Conservation (phyloP, 2,113 vertebrate genomes). For the Marcusenius ussheri region DNA sequence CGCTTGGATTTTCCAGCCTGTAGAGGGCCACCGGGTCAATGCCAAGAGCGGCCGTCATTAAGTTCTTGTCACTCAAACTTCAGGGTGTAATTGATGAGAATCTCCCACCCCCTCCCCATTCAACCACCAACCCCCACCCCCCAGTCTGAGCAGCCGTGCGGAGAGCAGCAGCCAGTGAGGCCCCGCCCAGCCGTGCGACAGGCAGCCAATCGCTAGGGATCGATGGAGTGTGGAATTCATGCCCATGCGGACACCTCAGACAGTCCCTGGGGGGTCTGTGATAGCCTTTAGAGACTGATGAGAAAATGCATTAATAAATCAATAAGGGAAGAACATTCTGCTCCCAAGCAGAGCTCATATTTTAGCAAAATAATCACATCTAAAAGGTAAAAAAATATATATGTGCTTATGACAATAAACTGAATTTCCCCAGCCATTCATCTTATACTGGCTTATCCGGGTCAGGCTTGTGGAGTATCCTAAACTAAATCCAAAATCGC, state of each 20-base stretch:
- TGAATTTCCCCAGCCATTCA: background rate
- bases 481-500: background rate
- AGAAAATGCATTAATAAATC: slow-evolving; percentile 29
- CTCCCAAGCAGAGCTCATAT: background rate
- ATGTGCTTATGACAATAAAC: background rate
- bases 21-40: slow-evolving; percentile 55
- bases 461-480: background rate
- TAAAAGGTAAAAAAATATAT: background rate
- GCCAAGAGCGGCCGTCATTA: slow-evolving; percentile 59
- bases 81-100: slow-evolving; percentile 63
- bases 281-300: background rate
- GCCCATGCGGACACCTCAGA: slow-evolving; percentile 21
- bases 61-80: slow-evolving; percentile 65
- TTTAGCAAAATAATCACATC: background rate
- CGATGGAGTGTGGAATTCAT: slow-evolving; percentile 38
- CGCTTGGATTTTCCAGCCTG: slow-evolving; percentile 49
- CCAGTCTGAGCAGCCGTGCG: slow-evolving; percentile 1
- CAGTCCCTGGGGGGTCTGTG: background rate
- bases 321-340: slow-evolving; percentile 20
- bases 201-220: slow-evolving; percentile 24
- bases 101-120: slow-evolving; percentile 33
- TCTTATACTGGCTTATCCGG: background rate
- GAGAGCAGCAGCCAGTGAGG: slow-evolving; percentile 22
- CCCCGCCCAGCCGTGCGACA: slow-evolving; percentile 18
- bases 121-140: slow-evolving; percentile 8